Evolutionary conservation across 2,113 vertebrate species (phyloP).

Genomic region (Ariopsis seemanni): DNA sequence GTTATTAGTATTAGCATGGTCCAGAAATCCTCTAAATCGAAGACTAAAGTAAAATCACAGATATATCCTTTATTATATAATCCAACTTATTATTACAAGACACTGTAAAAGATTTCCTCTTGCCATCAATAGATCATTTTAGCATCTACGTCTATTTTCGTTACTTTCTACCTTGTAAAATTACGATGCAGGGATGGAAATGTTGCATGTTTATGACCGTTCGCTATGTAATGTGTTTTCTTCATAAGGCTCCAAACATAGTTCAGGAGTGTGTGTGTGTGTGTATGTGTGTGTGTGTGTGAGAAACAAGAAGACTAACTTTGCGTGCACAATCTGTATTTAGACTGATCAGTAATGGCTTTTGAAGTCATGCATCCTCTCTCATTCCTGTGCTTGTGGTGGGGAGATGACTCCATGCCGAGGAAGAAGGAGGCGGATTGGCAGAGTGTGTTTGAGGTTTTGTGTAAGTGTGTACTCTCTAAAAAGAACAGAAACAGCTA

Average conservation of each 20-base stretch:
- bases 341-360: slow-evolving; percentile 55
- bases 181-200: neutral
- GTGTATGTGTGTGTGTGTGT: neutral
- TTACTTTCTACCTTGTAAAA: neutral
- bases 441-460: slow-evolving; percentile 45
- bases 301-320: slow-evolving; percentile 17
- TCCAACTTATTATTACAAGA: neutral
- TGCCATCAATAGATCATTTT: neutral
- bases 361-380: slow-evolving; percentile 59
- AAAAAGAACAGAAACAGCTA: slow-evolving; percentile 61
- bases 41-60: neutral
- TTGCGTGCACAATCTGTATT: slow-evolving; percentile 45
- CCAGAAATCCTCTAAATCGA: neutral
- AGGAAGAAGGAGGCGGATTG: slow-evolving; percentile 58
- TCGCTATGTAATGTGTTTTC: neutral
- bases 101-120: neutral
- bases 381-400: slow-evolving; percentile 60
- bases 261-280: neutral
- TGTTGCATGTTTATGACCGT: neutral
- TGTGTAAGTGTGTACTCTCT: slow-evolving; percentile 48
- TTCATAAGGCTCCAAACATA: neutral
- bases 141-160: neutral
- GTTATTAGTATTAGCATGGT: slow-evolving; percentile 11
- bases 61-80: neutral
- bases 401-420: slow-evolving; percentile 63